A percentile compares a stretch with the other conserved stretches of the same genome.
phyloP scores from a whole-genome alignment of 2,113 vertebrate genomes.

The Ictalurus punctatus region DNA sequence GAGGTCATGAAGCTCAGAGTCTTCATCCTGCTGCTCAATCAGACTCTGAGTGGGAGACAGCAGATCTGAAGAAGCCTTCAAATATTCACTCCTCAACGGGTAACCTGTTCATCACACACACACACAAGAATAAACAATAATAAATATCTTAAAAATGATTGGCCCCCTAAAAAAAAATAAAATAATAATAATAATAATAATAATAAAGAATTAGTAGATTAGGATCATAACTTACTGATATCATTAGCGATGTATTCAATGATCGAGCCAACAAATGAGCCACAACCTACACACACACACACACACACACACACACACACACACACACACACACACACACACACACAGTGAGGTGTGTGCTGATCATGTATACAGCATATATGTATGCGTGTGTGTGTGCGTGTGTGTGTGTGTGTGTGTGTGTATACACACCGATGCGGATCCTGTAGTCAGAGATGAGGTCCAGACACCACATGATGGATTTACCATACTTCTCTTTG shows the following conservation, averaged over 20 bases:
- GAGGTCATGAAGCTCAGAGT: slow-evolving; percentile 5
- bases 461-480: slow-evolving; percentile 80
- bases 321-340: not conserved
- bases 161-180: too few species aligned
- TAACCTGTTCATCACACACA: slow-evolving; percentile 71
- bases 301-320: slow-evolving; percentile 13
- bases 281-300: slow-evolving; percentile 74
- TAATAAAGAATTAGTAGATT: not conserved
- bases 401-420: not conserved
- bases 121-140: too few species aligned
- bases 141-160: too few species aligned
- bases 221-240: slow-evolving; percentile 82
- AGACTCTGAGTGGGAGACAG: slow-evolving; percentile 65
- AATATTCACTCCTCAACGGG: slow-evolving; percentile 78
- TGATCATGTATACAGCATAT: not conserved
- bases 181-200: too few species aligned
- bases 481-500: slow-evolving; percentile 73
- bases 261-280: slow-evolving; percentile 87
- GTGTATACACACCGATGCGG: slow-evolving; percentile 73
- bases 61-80: slow-evolving; percentile 63
- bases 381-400: not conserved
- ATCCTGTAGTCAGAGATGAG: slow-evolving; percentile 87
- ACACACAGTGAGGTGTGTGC: not conserved
- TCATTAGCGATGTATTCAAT: slow-evolving; percentile 85
- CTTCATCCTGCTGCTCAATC: slow-evolving; percentile 46